phyloP scores from a whole-genome alignment of 1,140 invertebrate genomes.

The Bicyclus anynana region DNA sequence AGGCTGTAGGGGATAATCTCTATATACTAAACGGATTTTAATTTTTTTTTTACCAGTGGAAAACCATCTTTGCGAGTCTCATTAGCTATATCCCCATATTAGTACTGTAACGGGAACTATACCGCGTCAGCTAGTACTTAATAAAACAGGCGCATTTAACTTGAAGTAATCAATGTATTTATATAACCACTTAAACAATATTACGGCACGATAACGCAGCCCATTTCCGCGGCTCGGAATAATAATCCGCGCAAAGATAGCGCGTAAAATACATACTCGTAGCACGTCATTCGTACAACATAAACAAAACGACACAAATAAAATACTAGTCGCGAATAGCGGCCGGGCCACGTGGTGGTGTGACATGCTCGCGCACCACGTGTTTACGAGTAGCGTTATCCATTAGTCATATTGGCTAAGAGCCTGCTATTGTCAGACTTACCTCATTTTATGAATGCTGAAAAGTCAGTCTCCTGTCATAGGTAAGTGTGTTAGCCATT shows the following conservation, averaged over 20 bases:
- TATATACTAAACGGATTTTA: too few relatives aligned
- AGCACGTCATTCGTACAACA: background rate
- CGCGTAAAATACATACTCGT: background rate
- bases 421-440: too few relatives aligned
- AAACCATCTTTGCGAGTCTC: too few relatives aligned
- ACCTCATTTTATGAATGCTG: too few relatives aligned
- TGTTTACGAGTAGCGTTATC: background rate
- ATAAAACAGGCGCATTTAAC: too few relatives aligned
- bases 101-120: too few relatives aligned
- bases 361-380: background rate
- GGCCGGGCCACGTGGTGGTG: background rate
- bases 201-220: background rate
- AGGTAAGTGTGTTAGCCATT: too few relatives aligned
- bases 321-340: background rate
- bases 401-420: background rate
- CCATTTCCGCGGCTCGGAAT: background rate
- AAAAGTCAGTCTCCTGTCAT: too few relatives aligned
- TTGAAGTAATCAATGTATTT: background rate
- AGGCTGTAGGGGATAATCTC: too few relatives aligned
- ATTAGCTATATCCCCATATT: too few relatives aligned
- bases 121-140: too few relatives aligned
- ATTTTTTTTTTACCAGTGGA: too few relatives aligned
- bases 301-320: slow-evolving; percentile 4
- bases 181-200: background rate
- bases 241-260: background rate